Evolutionary conservation across 2,888 invertebrate genomes (phyloP).

Genomic region (Lycophotia porphyrea): DNA sequence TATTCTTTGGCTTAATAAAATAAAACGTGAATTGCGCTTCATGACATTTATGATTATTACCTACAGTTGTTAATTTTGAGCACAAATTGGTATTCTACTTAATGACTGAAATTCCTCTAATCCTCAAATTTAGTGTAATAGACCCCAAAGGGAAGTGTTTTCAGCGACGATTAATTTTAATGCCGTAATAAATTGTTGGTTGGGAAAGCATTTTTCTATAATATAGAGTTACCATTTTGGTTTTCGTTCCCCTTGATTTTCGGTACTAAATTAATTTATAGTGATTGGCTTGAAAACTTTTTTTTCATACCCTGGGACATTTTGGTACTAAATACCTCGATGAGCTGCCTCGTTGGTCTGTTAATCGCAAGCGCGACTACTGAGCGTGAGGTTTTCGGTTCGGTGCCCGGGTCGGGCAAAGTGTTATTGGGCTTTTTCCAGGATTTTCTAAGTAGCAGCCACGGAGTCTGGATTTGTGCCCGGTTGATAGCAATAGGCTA

Average conservation of each 20-base stretch:
- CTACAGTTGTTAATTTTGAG: conserved; percentile 58
- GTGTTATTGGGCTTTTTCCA: too few relatives aligned
- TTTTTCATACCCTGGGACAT: not conserved
- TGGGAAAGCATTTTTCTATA: conserved; percentile 40
- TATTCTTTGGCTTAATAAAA: conserved; percentile 46
- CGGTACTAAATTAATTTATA: conserved; percentile 6
- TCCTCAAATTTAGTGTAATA: conserved; percentile 62
- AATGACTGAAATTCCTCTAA: conserved; percentile 57
- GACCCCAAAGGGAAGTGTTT: conserved; percentile 54
- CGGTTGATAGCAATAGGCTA: too few relatives aligned
- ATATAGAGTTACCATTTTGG: conserved; percentile 31
- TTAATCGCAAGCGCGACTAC: too few relatives aligned
- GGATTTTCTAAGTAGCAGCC: too few relatives aligned
- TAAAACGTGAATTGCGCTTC: conserved; percentile 46
- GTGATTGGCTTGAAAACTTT: not conserved
- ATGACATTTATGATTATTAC: conserved; percentile 66
- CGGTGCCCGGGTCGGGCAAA: too few relatives aligned
- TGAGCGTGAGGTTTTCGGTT: too few relatives aligned
- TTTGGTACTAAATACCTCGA: not conserved
- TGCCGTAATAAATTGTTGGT: conserved; percentile 52
- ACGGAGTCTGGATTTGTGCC: too few relatives aligned
- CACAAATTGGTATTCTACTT: conserved; percentile 45
- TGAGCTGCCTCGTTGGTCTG: too few relatives aligned
- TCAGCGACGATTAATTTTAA: conserved; percentile 60
- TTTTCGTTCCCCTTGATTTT: conserved; percentile 21